Percentiles rank a stretch among this genome's conserved stretches.
Evolutionary conservation across 2,113 vertebrate species (phyloP).

Genomic region (Nasalis larvatus): DNA sequence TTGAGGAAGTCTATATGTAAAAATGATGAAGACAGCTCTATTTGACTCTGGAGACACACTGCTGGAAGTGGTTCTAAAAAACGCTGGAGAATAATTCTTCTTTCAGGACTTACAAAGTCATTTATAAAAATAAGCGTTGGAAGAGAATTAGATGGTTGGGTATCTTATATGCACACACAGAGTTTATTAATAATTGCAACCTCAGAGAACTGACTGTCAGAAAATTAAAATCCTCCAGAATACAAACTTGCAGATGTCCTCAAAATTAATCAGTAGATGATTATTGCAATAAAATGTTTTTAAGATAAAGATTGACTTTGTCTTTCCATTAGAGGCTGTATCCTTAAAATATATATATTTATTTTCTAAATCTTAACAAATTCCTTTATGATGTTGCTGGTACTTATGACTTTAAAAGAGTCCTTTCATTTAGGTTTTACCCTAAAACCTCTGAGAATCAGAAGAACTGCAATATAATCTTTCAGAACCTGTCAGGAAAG

Average conservation of each 20-base stretch:
- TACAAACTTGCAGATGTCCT: not conserved
- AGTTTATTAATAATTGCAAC: conserved; percentile 44
- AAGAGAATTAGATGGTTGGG: conserved; percentile 59
- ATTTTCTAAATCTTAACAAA: not conserved
- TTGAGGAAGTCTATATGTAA: conserved; percentile 85
- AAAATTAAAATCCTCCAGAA: conserved; percentile 40
- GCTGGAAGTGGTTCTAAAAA: conserved; percentile 79
- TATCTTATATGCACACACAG: not conserved
- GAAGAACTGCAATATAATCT: not conserved
- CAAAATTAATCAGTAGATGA: conserved; percentile 42
- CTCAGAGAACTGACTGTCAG: not conserved
- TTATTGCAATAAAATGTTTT: not conserved
- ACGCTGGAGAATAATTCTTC: conserved; percentile 68
- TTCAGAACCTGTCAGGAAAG: not conserved
- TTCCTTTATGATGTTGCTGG: not conserved
- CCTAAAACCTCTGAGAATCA: not conserved
- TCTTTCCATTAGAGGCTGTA: not conserved
- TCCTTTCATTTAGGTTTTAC: not conserved
- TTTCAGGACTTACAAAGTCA: conserved; percentile 73
- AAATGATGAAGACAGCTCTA: conserved; percentile 86
- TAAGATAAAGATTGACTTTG: not conserved
- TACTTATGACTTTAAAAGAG: not conserved
- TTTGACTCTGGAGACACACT: conserved; percentile 82
- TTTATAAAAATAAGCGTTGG: conserved; percentile 75
- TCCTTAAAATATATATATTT: not conserved